Evolutionary conservation across 2,797 vertebrate genomes (phyloP).

Genomic region (Podarcis lilfordi): DNA sequence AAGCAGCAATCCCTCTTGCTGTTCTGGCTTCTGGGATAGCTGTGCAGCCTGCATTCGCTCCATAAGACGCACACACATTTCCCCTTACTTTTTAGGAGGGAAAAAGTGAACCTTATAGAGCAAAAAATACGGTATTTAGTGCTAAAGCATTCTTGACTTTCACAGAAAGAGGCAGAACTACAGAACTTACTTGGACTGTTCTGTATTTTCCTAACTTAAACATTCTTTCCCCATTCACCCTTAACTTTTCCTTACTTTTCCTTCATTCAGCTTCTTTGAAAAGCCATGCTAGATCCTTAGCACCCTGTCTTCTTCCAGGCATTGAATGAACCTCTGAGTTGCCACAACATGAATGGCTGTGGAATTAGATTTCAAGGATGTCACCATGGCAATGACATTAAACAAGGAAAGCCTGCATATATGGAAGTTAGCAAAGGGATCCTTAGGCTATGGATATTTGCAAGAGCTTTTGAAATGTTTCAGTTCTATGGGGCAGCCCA

Average conservation of each 20-base stretch:
- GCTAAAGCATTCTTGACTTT: neutral
- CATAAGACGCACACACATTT: no score
- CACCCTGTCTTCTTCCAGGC: slow-evolving; percentile 26
- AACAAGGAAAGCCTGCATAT: slow-evolving; percentile 41
- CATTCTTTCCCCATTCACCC: neutral
- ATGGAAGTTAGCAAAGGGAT: slow-evolving; percentile 13
- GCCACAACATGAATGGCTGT: slow-evolving; percentile 22
- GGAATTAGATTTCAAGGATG: slow-evolving; percentile 32
- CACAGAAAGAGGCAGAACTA: neutral
- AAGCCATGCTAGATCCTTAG: neutral
- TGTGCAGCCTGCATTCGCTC: no score
- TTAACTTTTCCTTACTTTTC: neutral
- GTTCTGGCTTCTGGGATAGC: no score
- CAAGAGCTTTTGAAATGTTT: neutral
- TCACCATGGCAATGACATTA: slow-evolving; percentile 44
- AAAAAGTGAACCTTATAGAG: no score
- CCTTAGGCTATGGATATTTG: slow-evolving; percentile 6
- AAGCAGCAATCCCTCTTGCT: no score
- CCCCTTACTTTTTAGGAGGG: no score
- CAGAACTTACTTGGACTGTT: neutral
- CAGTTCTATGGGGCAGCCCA: neutral
- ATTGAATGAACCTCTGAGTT: slow-evolving; percentile 33
- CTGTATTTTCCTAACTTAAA: neutral
- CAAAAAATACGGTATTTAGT: neutral
- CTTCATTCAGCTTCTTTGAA: neutral